Evolutionary conservation across 2,113 vertebrate genomes (phyloP).

Genomic region (Campylomormyrus tamandua): DNA sequence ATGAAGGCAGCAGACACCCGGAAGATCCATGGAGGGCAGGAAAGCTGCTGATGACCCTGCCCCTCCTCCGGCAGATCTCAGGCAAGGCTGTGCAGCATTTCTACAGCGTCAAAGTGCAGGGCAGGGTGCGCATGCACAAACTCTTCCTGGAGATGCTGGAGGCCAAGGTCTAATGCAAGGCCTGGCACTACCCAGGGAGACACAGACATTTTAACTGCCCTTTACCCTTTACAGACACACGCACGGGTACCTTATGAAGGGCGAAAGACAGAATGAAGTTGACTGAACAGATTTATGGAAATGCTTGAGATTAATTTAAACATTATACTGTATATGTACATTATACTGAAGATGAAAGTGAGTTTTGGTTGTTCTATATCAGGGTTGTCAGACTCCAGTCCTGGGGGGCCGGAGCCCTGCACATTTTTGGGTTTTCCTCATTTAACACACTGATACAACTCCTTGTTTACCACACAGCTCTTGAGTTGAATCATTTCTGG

Average conservation of each 20-base stretch:
- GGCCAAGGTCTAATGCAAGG: slow-evolving; percentile 38
- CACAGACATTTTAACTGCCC: background rate
- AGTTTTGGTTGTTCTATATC: background rate
- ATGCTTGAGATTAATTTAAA: background rate
- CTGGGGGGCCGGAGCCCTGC: too few relatives aligned
- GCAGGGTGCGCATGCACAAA: slow-evolving; percentile 55
- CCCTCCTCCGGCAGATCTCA: slow-evolving; percentile 54
- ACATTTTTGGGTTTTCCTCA: too few relatives aligned
- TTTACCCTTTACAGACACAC: background rate
- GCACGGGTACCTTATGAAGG: background rate
- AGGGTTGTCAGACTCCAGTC: too few relatives aligned
- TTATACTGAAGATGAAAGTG: background rate
- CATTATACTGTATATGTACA: background rate
- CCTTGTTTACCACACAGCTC: too few relatives aligned
- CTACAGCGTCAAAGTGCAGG: slow-evolving; percentile 43
- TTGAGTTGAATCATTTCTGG: too few relatives aligned
- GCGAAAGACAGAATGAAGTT: background rate
- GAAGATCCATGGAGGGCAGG: slow-evolving; percentile 45
- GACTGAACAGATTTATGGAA: background rate
- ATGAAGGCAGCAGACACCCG: slow-evolving; percentile 34
- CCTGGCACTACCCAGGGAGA: background rate
- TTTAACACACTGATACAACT: too few relatives aligned
- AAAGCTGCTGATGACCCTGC: slow-evolving; percentile 60
- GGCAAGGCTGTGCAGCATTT: slow-evolving; percentile 45
- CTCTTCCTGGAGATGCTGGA: slow-evolving; percentile 69